Percentiles rank a stretch among this genome's conserved stretches.
Evolutionary conservation across 2,113 vertebrate genomes (phyloP).

Genomic region (Alouatta palliata): DNA sequence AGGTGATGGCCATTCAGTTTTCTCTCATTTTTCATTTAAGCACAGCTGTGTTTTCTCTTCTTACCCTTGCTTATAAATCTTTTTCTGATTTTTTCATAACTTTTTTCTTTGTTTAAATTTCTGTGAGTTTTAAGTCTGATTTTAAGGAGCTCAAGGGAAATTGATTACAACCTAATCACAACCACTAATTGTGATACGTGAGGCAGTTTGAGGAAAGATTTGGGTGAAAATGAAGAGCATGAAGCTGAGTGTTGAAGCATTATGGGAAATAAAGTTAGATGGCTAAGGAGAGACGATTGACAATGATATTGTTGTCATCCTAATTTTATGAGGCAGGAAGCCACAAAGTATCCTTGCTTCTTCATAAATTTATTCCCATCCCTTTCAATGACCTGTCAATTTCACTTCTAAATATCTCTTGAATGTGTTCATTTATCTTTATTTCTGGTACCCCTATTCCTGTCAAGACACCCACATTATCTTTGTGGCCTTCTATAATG

Average conservation of each 20-base stretch:
- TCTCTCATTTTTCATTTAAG: not conserved
- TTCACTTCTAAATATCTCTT: constrained; percentile 10
- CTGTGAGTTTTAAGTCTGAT: constrained; percentile 11
- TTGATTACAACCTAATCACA: not conserved
- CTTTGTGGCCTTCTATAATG: not conserved
- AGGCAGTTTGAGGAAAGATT: not conserved
- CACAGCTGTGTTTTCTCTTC: not conserved
- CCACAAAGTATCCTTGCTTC: not conserved
- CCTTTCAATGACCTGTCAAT: not conserved
- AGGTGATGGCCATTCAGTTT: not conserved
- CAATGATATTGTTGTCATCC: not conserved
- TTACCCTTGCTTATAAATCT: not conserved
- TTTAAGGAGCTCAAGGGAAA: not conserved
- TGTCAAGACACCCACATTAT: not conserved
- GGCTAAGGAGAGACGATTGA: not conserved
- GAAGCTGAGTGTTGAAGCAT: not conserved
- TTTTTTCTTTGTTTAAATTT: not conserved
- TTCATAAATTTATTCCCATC: not conserved
- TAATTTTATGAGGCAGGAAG: not conserved
- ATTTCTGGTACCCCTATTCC: not conserved
- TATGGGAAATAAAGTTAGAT: not conserved
- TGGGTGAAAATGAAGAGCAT: not conserved
- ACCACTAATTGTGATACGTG: not conserved
- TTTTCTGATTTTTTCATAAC: not conserved
- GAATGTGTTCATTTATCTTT: not conserved